These are phyloP conservation scores for Ochropleura leucogaster DNA, from an alignment of 2,888 invertebrate species.

Conservation along the genomic window DNA sequence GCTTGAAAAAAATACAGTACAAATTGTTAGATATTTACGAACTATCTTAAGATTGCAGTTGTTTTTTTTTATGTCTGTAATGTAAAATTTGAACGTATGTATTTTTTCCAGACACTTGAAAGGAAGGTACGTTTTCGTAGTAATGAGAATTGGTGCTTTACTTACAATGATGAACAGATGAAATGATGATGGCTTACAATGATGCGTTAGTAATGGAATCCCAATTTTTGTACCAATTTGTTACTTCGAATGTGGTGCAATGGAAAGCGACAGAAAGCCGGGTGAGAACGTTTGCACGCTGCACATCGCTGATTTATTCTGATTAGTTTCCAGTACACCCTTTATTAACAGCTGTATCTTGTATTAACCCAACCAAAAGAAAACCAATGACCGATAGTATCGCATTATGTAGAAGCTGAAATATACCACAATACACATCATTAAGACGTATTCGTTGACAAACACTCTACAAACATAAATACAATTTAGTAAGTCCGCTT, in stretches of 20 bases:
- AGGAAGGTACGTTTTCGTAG: conserved; percentile 69
- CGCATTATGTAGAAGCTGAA: conserved; percentile 90
- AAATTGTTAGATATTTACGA: conserved; percentile 1
- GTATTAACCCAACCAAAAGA: conserved; percentile 91
- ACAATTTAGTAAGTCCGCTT: conserved; percentile 77
- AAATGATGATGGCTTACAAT: conserved; percentile 88
- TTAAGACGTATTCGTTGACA: conserved; percentile 74
- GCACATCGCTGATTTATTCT: conserved; percentile 82
- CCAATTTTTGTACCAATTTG: conserved; percentile 90
- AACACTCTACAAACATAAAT: conserved; percentile 67
- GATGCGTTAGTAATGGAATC: conserved; percentile 90
- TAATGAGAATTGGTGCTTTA: conserved; percentile 84
- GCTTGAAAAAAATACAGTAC: conserved; percentile 47
- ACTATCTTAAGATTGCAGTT: background rate
- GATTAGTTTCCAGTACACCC: conserved; percentile 90
- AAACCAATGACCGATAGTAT: conserved; percentile 89
- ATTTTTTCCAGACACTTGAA: conserved; percentile 73
- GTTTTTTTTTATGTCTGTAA: background rate
- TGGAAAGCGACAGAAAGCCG: conserved; percentile 90
- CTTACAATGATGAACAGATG: conserved; percentile 88
- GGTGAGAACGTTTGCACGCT: conserved; percentile 82
- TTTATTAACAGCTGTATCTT: conserved; percentile 90
- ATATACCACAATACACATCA: conserved; percentile 89
- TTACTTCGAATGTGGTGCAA: conserved; percentile 89
- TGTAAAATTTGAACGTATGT: conserved; percentile 32